A percentile compares a stretch with the other conserved stretches of the same genome.
These are phyloP conservation scores for Abrostola triplasia DNA, from an alignment of 2,888 invertebrate genomes.

Conservation along the genomic window DNA sequence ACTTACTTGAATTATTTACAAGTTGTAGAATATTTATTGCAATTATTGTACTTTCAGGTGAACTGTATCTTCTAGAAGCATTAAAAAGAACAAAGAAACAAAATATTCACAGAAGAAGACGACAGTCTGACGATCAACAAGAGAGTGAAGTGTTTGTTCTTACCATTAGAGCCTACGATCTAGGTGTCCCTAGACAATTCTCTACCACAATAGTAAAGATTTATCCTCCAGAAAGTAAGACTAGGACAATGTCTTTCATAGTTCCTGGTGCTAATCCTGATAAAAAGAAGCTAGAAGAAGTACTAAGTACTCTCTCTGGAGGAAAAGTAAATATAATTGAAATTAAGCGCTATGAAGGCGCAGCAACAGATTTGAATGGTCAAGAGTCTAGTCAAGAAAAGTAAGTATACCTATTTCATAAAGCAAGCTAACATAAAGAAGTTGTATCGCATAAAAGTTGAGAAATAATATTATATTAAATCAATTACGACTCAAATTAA, in stretches of 20 bases:
- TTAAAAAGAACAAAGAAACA: constrained; percentile 81
- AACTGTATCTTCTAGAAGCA: constrained; percentile 90
- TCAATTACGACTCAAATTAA: too few species aligned
- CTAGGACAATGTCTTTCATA: constrained; percentile 93
- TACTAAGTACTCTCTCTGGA: constrained; percentile 93
- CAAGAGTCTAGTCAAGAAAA: constrained; percentile 88
- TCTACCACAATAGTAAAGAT: constrained; percentile 92
- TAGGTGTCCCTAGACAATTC: constrained; percentile 93
- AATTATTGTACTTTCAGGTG: constrained; percentile 78
- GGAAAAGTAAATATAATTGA: constrained; percentile 93
- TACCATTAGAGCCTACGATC: constrained; percentile 94
- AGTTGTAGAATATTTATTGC: neutral
- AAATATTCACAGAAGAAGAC: constrained; percentile 81
- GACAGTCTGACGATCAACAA: constrained; percentile 79
- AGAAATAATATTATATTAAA: too few species aligned
- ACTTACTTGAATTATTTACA: too few species aligned
- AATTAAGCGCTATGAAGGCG: constrained; percentile 91
- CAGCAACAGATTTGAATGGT: constrained; percentile 85
- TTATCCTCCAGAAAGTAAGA: constrained; percentile 93
- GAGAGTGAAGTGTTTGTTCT: constrained; percentile 90
- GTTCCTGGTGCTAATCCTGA: constrained; percentile 94
- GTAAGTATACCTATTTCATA: constrained; percentile 64
- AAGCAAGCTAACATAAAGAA: too few species aligned
- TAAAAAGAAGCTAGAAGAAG: constrained; percentile 91
- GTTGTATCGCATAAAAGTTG: too few species aligned